phyloP scores from a whole-genome alignment of 2,888 invertebrate genomes.

The Drosophila anomalata region DNA sequence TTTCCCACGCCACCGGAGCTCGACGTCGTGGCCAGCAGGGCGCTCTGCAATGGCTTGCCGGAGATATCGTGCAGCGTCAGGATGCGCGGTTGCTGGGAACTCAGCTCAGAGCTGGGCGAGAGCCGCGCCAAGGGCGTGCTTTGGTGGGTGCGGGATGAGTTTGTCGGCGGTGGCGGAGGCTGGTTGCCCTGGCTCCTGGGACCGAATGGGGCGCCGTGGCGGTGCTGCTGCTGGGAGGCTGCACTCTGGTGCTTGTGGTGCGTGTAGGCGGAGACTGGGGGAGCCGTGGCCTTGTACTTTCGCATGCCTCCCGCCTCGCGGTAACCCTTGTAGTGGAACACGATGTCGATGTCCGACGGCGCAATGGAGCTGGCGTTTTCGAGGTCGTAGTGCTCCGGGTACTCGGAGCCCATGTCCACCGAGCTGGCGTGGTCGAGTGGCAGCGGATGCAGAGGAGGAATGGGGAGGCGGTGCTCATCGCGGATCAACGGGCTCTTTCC shows the following conservation, averaged over 20 bases:
- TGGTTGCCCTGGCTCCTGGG: slow-evolving; percentile 89
- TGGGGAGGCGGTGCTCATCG: slow-evolving; percentile 92
- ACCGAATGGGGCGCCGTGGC: slow-evolving; percentile 89
- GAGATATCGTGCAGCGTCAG: slow-evolving; percentile 97
- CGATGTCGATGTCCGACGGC: slow-evolving; percentile 98
- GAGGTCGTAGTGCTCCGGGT: slow-evolving; percentile 96
- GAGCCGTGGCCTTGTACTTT: slow-evolving; percentile 94
- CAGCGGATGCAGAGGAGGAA: slow-evolving; percentile 89
- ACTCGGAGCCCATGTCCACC: slow-evolving; percentile 90
- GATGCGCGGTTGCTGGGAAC: slow-evolving; percentile 95
- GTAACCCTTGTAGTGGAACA: slow-evolving; percentile 97
- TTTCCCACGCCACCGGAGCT: slow-evolving; percentile 94
- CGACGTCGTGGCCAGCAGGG: slow-evolving; percentile 94
- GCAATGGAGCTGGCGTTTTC: slow-evolving; percentile 99
- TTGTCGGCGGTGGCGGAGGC: slow-evolving; percentile 87
- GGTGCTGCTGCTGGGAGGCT: slow-evolving; percentile 88
- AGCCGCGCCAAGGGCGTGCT: slow-evolving; percentile 95
- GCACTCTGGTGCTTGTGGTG: slow-evolving; percentile 90
- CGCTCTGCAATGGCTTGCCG: slow-evolving; percentile 95
- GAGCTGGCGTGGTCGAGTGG: slow-evolving; percentile 90
- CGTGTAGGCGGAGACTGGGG: slow-evolving; percentile 90
- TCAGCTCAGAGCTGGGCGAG: slow-evolving; percentile 96
- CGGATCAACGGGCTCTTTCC: slow-evolving; percentile 92
- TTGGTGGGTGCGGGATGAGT: slow-evolving; percentile 90
- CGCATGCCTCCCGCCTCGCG: slow-evolving; percentile 92